Percentiles rank a stretch among this genome's conserved stretches.
These are phyloP conservation scores for Caenorhabditis afra DNA, from an alignment of 2,888 invertebrate species.

Conservation along the genomic window DNA sequence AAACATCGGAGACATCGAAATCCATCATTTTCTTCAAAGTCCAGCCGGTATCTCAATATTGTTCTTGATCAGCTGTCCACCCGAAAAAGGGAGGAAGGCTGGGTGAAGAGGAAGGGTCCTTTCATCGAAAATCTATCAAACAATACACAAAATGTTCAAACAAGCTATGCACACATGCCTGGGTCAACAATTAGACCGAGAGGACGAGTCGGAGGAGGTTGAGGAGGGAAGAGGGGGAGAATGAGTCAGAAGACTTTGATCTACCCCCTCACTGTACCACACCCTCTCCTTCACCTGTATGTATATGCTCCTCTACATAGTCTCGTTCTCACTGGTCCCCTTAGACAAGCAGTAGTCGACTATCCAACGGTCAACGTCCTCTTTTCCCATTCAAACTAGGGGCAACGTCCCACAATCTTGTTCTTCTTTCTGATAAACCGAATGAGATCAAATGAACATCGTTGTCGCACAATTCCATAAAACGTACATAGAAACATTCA, in stretches of 20 bases:
- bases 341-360: too few species aligned
- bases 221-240: constrained; percentile 15
- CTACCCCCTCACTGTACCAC: constrained; percentile 24
- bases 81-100: background rate
- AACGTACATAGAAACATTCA: constrained; percentile 11
- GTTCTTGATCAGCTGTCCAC: constrained; percentile 29
- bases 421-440: too few species aligned
- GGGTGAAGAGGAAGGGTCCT: background rate
- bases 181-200: constrained; percentile 46
- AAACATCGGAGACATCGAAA: background rate
- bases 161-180: constrained; percentile 51
- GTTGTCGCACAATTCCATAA: background rate
- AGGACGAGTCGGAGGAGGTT: constrained; percentile 3
- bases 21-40: too few species aligned
- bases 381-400: background rate
- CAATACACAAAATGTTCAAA: constrained; percentile 60
- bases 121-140: constrained; percentile 44
- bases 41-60: too few species aligned
- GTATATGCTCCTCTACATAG: too few species aligned
- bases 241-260: constrained; percentile 50
- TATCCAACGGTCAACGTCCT: too few species aligned
- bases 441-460: too few species aligned
- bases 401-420: background rate
- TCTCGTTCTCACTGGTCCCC: background rate
- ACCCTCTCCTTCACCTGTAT: background rate